Base-by-base conservation (phyloP, 2,888 invertebrate genomes). In the Phoronis australis region DNA sequence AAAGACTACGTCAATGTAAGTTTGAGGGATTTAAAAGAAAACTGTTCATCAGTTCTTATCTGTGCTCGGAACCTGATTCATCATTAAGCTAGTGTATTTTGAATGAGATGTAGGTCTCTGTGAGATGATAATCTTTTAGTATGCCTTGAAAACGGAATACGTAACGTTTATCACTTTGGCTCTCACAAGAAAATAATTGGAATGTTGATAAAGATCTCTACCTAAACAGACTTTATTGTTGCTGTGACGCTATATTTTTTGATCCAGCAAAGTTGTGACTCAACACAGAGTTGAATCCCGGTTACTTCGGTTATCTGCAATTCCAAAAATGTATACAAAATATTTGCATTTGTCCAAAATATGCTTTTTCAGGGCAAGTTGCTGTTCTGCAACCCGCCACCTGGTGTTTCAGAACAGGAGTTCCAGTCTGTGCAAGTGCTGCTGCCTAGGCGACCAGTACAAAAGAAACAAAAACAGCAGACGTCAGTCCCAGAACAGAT, bases 331-430 rank as follows among this genome's bases (percentile, higher is more conserved):
- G n/a, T n/a, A n/a, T n/a, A n/a, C n/a, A n/a, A n/a, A n/a, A n/a
- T n/a, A n/a, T n/a, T n/a, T n/a, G n/a, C n/a, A n/a, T n/a, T n/a
- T n/a, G n/a, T n/a, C n/a, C n/a, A n/a, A n/a, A n/a, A n/a, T n/a
- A n/a, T n/a, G n/a, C 6, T 86, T 61, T 87, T 92, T 1, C 85
- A 85, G 72, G 97, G 97, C 0, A 86, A 86, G 61, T 78, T 99
- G 31, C 79, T 87, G 2, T 93, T 87, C 80, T 88, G 87, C 47
- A 81, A 86, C 57, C 84, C 90, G 0, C 96, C 97, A 2, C 91
- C 93, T 1, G 85, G 81, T 9, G 66, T 80, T 0, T 62, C 76
- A 1, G 87, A 87, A 55, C 78, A 80, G 1, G 80, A 82, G 0
- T 87, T 84, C 75, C 66, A 80, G 38, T 51, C 31, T 31, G 15